phyloP scores from a whole-genome alignment of 1,140 invertebrate genomes.

The Sminthurides bifidus region DNA sequence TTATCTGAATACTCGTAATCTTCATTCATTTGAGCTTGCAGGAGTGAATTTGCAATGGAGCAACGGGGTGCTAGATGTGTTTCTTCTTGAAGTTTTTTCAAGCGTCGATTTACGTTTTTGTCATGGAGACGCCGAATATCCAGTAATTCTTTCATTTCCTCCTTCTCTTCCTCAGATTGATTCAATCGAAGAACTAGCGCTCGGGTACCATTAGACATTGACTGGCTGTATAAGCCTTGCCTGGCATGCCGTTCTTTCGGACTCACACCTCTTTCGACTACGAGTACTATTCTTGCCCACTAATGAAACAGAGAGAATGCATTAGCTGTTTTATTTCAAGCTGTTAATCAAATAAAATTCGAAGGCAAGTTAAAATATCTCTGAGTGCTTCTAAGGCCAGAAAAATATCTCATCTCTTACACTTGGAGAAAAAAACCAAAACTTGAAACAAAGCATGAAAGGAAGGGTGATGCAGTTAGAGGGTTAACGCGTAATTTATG shows the following conservation, averaged over 20 bases:
- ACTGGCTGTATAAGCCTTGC: constrained; percentile 83
- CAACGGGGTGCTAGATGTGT: background rate
- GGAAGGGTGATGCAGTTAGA: background rate
- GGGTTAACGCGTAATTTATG: constrained; percentile 5
- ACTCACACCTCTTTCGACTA: constrained; percentile 87
- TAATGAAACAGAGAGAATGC: no score
- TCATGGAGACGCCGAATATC: constrained; percentile 80
- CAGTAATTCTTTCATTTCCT: constrained; percentile 76
- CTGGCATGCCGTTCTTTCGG: constrained; percentile 72
- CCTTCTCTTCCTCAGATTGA: constrained; percentile 48
- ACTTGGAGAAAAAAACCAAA: no score
- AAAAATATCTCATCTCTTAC: no score
- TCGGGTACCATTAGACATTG: constrained; percentile 79
- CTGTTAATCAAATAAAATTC: no score
- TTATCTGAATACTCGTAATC: background rate
- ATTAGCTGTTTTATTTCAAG: no score
- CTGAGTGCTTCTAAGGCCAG: background rate
- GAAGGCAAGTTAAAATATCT: no score
- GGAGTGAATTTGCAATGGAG: constrained; percentile 12
- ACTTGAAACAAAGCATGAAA: background rate
- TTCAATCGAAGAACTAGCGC: constrained; percentile 55
- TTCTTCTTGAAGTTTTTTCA: constrained; percentile 11
- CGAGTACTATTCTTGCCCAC: constrained; percentile 95
- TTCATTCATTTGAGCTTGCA: background rate
- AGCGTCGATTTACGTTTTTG: constrained; percentile 53